Conservation (phyloP, 2,888 invertebrate genomes). For the Synergus laeviventris region DNA sequence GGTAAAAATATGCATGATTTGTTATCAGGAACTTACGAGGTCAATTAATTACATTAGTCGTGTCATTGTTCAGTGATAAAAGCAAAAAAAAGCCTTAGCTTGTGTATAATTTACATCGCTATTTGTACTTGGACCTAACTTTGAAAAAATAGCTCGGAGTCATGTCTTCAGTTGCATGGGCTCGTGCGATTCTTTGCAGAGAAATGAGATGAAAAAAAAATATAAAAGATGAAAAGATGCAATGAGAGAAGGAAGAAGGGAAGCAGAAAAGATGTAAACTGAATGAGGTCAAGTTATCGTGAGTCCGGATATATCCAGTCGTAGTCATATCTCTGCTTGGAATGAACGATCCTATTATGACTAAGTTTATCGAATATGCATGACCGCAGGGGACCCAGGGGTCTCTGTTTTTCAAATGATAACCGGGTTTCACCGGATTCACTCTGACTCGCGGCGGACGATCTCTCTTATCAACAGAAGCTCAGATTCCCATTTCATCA, state of each 20-base stretch:
- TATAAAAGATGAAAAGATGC: background rate
- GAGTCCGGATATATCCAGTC: conserved; percentile 47
- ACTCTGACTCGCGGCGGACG: background rate
- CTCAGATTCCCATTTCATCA: conserved; percentile 4
- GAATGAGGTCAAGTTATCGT: conserved; percentile 40
- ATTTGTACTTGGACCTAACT: background rate
- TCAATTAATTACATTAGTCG: background rate
- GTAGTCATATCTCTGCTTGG: conserved; percentile 40
- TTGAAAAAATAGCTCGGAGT: background rate
- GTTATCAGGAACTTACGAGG: background rate
- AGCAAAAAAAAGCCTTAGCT: background rate
- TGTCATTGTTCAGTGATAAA: background rate
- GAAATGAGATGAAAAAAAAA: conserved; percentile 9
- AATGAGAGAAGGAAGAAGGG: background rate
- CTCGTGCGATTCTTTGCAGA: background rate
- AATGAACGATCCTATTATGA: conserved; percentile 45
- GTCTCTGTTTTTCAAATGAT: conserved; percentile 65
- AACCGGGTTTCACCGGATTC: conserved; percentile 70
- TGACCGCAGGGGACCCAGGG: conserved; percentile 64
- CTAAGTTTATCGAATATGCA: conserved; percentile 64
- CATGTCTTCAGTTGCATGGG: background rate
- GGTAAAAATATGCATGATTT: background rate
- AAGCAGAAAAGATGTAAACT: conserved; percentile 12
- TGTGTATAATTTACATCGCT: background rate
- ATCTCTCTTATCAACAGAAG: conserved; percentile 5